Conservation (phyloP, 2,888 invertebrate genomes). For the Lycia hirtaria region DNA sequence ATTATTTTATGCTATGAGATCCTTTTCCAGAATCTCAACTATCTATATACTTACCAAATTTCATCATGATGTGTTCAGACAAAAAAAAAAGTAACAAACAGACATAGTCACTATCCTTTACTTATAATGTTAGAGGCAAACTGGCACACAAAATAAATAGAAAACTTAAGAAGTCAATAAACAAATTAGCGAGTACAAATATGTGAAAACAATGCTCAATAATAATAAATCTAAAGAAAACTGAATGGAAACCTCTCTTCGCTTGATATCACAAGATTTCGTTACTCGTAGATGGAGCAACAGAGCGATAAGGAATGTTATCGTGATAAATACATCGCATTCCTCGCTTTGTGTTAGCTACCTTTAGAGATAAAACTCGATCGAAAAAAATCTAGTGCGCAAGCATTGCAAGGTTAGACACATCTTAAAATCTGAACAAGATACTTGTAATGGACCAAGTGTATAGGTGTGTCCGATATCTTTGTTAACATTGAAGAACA, state of each 20-base stretch:
- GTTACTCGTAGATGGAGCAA: slow-evolving; percentile 37
- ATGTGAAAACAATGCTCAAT: too few species aligned
- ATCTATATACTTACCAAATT: too few species aligned
- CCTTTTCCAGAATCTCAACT: too few species aligned
- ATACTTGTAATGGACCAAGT: slow-evolving; percentile 10
- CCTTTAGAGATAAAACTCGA: slow-evolving; percentile 45
- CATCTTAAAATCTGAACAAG: slow-evolving; percentile 23
- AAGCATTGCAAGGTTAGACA: slow-evolving; percentile 41
- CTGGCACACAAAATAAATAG: background rate
- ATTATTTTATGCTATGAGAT: too few species aligned
- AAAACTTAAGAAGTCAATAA: background rate
- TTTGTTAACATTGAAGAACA: slow-evolving; percentile 9
- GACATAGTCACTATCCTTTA: too few species aligned
- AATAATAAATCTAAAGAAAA: slow-evolving; percentile 30
- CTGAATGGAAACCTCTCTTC: slow-evolving; percentile 46
- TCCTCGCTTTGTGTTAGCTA: slow-evolving; percentile 40
- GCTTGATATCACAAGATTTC: slow-evolving; percentile 38
- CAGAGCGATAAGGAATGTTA: slow-evolving; percentile 52
- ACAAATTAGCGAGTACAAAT: too few species aligned
- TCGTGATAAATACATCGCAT: slow-evolving; percentile 51
- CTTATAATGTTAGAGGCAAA: too few species aligned
- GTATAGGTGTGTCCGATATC: slow-evolving; percentile 29
- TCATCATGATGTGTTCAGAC: too few species aligned
- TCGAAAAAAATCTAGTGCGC: slow-evolving; percentile 40
- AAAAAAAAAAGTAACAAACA: too few species aligned